These are phyloP conservation scores for Trididemnum nubilum DNA, from an alignment of 23 tunicate species.

Conservation along the genomic window DNA sequence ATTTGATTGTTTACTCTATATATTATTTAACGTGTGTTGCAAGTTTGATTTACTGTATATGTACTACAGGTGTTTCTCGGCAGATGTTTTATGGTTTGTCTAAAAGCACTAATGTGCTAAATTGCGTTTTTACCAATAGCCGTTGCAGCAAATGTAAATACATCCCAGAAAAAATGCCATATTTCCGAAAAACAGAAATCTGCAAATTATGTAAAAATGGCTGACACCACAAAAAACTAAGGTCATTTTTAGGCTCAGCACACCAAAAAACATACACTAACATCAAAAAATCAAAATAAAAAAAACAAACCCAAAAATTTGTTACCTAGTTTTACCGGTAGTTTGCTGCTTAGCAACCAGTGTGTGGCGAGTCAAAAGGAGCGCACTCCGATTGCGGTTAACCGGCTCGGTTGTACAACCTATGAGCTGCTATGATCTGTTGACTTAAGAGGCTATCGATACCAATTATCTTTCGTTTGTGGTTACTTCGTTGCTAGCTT, in stretches of 20 bases:
- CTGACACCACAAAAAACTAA: constrained; percentile 24
- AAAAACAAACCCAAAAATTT: constrained; percentile 19
- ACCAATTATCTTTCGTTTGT: too few species aligned
- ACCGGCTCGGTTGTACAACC: too few species aligned
- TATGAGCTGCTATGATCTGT: too few species aligned
- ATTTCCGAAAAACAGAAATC: too few species aligned
- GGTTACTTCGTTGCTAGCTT: too few species aligned
- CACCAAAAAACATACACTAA: constrained; percentile 18
- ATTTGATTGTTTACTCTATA: constrained; percentile 9
- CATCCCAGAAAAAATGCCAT: too few species aligned
- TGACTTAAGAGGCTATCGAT: too few species aligned
- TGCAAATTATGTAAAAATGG: constrained; percentile 21
- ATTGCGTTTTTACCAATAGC: constrained; percentile 14
- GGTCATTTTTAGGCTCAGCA: constrained; percentile 14
- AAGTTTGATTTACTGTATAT: constrained; percentile 11
- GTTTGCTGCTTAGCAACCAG: too few species aligned
- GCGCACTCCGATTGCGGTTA: too few species aligned
- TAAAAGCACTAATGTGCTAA: constrained; percentile 1
- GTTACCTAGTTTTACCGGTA: background rate
- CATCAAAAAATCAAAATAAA: constrained; percentile 13
- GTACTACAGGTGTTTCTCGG: constrained; percentile 2
- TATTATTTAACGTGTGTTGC: constrained; percentile 13
- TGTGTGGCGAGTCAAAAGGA: too few species aligned
- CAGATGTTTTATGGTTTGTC: constrained; percentile 19
- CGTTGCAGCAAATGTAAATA: too few species aligned